Conservation (phyloP, 2,888 invertebrate genomes). For the Chydorus sphaericus region DNA sequence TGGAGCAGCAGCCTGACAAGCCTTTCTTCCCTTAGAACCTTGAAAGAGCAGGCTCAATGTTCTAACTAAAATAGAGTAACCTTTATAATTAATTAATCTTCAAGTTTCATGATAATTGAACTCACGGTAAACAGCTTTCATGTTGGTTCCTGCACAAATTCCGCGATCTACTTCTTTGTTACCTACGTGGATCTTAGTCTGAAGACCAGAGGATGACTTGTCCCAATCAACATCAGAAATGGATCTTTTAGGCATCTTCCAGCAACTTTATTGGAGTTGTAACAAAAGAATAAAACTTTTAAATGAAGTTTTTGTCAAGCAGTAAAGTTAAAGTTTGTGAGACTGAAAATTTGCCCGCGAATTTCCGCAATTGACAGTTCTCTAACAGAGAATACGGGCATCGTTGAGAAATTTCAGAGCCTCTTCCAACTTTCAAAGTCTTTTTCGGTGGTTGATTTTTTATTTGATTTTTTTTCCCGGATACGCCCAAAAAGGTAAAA, state of each 20-base stretch:
- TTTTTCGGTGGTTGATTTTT: no score
- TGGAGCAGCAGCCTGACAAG: not conserved
- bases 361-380: not conserved
- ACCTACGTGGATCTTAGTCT: constrained; percentile 5
- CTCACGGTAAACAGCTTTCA: constrained; percentile 3
- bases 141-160: not conserved
- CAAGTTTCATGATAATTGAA: not conserved
- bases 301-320: not conserved
- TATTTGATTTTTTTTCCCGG: no score
- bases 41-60: constrained; percentile 1
- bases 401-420: no score
- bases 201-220: not conserved
- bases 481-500: no score
- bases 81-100: not conserved
- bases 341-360: no score
- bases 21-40: not conserved
- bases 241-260: constrained; percentile 3
- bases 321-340: not conserved
- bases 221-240: not conserved
- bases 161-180: constrained; percentile 6
- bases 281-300: not conserved
- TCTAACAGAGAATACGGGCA: no score
- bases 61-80: not conserved
- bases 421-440: no score
- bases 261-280: not conserved